Percentiles rank a stretch among this genome's conserved stretches.
Conservation (phyloP, 1,140 invertebrate species). For the Leptonema lineaticorne region DNA sequence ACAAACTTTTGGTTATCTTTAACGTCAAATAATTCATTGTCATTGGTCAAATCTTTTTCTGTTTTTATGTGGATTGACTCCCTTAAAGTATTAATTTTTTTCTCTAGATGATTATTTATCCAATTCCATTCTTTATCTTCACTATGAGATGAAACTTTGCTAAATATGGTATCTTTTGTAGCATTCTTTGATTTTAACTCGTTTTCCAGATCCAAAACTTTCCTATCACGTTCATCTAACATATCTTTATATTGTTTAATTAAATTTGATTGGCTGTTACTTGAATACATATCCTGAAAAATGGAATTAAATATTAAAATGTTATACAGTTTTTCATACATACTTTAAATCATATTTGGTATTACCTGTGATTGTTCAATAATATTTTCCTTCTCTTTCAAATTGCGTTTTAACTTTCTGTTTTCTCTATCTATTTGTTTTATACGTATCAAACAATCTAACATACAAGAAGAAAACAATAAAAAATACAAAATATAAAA, state of each 20-base stretch:
- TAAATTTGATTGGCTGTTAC: slow-evolving; percentile 52
- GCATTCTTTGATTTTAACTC: slow-evolving; percentile 12
- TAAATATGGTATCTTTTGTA: not conserved
- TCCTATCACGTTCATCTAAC: slow-evolving; percentile 44
- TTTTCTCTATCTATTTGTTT: slow-evolving; percentile 36
- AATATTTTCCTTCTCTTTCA: slow-evolving; percentile 32
- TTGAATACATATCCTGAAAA: not conserved
- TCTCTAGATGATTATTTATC: slow-evolving; percentile 28
- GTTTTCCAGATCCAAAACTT: slow-evolving; percentile 13
- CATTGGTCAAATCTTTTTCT: slow-evolving; percentile 1
- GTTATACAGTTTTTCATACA: not conserved
- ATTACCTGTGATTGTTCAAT: slow-evolving; percentile 29
- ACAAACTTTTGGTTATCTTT: slow-evolving; percentile 14
- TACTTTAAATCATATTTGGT: not conserved
- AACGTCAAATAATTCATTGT: not conserved
- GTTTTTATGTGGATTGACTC: slow-evolving; percentile 19
- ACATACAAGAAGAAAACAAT: slow-evolving; percentile 17
- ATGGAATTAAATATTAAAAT: not conserved
- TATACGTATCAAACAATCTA: slow-evolving; percentile 37
- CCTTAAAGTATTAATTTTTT: slow-evolving; percentile 23
- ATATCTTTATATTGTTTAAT: slow-evolving; percentile 52
- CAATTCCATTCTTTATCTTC: slow-evolving; percentile 29
- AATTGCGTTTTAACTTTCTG: slow-evolving; percentile 30
- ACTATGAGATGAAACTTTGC: not conserved
- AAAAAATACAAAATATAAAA: slow-evolving; percentile 1